These are phyloP conservation scores for Drosophila obscura DNA, from an alignment of 1,140 invertebrate species.

Conservation along the genomic window DNA sequence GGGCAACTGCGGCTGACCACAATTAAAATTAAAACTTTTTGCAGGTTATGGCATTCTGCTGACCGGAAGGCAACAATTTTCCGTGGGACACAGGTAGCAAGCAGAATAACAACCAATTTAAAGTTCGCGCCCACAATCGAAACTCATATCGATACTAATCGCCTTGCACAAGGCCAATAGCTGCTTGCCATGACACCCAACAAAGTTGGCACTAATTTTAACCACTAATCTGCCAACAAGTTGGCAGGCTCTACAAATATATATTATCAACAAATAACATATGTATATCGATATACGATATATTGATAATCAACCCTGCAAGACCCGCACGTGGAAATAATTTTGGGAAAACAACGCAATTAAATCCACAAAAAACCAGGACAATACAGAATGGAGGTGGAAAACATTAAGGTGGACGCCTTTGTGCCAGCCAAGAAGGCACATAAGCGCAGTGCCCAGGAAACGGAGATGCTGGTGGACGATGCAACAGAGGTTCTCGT, in stretches of 20 bases:
- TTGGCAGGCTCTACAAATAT: too few relatives aligned
- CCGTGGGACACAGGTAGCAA: not conserved
- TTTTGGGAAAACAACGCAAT: conserved; percentile 38
- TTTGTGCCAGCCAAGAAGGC: conserved; percentile 85
- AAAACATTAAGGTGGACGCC: conserved; percentile 86
- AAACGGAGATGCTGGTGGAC: conserved; percentile 86
- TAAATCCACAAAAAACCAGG: not conserved
- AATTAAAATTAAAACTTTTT: conserved; percentile 17
- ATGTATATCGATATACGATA: too few relatives aligned
- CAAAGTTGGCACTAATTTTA: too few relatives aligned
- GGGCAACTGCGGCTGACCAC: conserved; percentile 9
- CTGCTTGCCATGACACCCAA: not conserved
- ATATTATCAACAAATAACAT: too few relatives aligned
- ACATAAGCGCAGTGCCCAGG: conserved; percentile 84
- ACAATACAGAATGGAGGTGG: conserved; percentile 58
- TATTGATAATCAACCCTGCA: too few relatives aligned
- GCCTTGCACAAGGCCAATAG: not conserved
- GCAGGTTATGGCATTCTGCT: too few relatives aligned
- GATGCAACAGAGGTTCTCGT: conserved; percentile 86
- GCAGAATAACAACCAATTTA: not conserved
- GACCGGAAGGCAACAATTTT: not conserved
- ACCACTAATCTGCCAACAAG: too few relatives aligned
- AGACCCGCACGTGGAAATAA: conserved; percentile 34
- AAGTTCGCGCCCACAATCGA: conserved; percentile 9
- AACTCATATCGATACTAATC: conserved; percentile 8